A percentile compares a stretch with the other conserved stretches of the same genome.
phyloP scores from a whole-genome alignment of 2,888 invertebrate species.

The Conops quadrifasciatus region DNA sequence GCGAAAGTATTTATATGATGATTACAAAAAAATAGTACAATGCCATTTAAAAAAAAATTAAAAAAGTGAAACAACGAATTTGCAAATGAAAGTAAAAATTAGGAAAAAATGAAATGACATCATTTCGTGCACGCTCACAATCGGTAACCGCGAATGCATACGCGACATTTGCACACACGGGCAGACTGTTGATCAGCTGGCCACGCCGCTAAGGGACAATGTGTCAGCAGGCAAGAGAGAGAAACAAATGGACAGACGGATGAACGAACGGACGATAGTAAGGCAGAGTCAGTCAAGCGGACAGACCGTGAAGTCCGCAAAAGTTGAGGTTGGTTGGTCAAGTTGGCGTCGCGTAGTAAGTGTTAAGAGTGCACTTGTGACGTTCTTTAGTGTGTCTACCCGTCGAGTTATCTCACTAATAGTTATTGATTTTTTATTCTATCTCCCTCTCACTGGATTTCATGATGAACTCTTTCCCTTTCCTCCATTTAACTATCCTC shows the following conservation, averaged over 20 bases:
- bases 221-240: too few species aligned
- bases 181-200: background rate
- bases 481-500: background rate
- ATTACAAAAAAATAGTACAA: background rate
- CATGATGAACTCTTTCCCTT: background rate
- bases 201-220: too few species aligned
- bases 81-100: slow-evolving; percentile 43
- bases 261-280: too few species aligned
- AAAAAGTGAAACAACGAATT: slow-evolving; percentile 34
- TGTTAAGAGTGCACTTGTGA: slow-evolving; percentile 6
- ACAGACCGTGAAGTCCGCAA: slow-evolving; percentile 10
- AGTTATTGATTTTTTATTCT: background rate
- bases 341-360: slow-evolving; percentile 21
- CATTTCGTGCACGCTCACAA: slow-evolving; percentile 33
- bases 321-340: slow-evolving; percentile 11
- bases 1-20: too few species aligned
- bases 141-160: slow-evolving; percentile 36
- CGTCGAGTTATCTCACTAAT: background rate
- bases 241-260: too few species aligned
- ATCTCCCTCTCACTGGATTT: too few species aligned
- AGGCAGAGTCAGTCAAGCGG: slow-evolving; percentile 1
- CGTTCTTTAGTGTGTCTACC: background rate
- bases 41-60: slow-evolving; percentile 6
- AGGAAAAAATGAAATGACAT: slow-evolving; percentile 42
- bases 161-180: background rate